These are phyloP conservation scores for Calyptommatus sinebrachiatus DNA, from an alignment of 2,113 vertebrate genomes.

Conservation along the genomic window DNA sequence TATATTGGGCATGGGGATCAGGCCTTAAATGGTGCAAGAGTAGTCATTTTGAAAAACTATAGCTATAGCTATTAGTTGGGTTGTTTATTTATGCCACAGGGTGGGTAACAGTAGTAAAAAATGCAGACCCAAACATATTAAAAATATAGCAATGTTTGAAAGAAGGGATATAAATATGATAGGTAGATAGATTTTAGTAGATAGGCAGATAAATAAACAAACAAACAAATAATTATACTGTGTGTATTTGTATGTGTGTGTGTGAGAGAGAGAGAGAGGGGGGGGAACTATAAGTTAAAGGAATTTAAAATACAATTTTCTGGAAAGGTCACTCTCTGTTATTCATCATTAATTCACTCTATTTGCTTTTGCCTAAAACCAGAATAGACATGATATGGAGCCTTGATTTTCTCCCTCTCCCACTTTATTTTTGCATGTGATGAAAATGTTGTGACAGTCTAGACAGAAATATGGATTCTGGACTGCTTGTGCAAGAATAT, in stretches of 20 bases:
- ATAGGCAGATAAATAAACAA: neutral
- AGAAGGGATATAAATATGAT: neutral
- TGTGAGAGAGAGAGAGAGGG: too few relatives aligned
- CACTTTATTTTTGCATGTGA: constrained; percentile 20
- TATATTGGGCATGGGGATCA: too few relatives aligned
- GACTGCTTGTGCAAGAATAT: constrained; percentile 31
- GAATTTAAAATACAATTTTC: constrained; percentile 8
- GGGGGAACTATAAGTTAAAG: neutral
- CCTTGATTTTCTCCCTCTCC: neutral
- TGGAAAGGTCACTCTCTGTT: constrained; percentile 5
- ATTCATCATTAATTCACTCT: constrained; percentile 10
- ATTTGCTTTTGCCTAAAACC: constrained; percentile 14
- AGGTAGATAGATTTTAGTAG: neutral
- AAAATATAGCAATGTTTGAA: too few relatives aligned
- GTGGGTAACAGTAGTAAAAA: neutral
- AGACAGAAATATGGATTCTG: constrained; percentile 31
- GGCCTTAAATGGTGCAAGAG: too few relatives aligned
- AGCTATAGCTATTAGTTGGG: too few relatives aligned
- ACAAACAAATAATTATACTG: too few relatives aligned
- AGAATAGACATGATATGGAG: neutral
- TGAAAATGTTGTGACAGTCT: constrained; percentile 20
- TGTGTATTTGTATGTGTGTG: too few relatives aligned
- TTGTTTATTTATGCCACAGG: neutral
- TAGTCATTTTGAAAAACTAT: too few relatives aligned
- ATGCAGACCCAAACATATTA: too few relatives aligned